These are phyloP conservation scores for Acromyrmex echinatior DNA, from an alignment of 1,140 invertebrate species.

Conservation along the genomic window DNA sequence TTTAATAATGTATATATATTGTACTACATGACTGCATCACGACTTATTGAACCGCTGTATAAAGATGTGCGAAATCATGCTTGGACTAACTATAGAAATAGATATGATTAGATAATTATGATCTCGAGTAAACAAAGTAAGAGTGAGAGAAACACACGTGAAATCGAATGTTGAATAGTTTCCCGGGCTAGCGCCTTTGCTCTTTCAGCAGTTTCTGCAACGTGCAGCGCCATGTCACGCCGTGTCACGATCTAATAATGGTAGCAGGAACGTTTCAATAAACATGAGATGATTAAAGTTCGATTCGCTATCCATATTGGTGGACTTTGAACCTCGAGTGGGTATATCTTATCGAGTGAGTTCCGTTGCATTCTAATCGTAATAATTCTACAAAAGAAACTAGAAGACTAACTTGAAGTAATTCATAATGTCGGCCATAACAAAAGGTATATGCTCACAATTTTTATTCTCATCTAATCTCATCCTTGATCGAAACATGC, in stretches of 20 bases:
- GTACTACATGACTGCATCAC: not conserved
- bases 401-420: not conserved
- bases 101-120: not conserved
- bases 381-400: not conserved
- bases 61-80: not conserved
- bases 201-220: not conserved
- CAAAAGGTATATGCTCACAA: slow-evolving; percentile 64
- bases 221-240: not conserved
- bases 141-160: not conserved
- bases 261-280: not conserved
- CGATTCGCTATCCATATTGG: no score
- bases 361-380: not conserved
- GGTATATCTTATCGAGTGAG: not conserved
- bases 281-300: not conserved
- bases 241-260: no score
- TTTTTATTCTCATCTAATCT: not conserved
- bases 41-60: not conserved
- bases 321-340: not conserved
- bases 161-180: not conserved
- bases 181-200: not conserved
- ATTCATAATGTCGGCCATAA: slow-evolving; percentile 65
- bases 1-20: no score
- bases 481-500: not conserved
- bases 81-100: not conserved
- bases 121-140: not conserved